Base-by-base conservation (phyloP, 1,140 invertebrate species). In the Maniola jurtina region DNA sequence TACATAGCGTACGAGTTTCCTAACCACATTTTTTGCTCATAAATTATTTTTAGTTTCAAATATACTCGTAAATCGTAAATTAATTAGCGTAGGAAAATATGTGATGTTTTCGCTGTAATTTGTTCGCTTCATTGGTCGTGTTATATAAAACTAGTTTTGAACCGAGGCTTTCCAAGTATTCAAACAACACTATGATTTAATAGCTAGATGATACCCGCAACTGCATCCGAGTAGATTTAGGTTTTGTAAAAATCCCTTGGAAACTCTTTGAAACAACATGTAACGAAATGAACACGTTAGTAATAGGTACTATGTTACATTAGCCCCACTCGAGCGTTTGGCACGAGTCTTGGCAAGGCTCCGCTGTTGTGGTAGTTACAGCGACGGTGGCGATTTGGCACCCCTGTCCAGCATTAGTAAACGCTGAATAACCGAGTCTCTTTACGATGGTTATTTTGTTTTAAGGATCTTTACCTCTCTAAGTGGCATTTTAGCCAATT, bases 331-430 rank as follows among this genome's bases (percentile, higher is more conserved):
- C 64, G 61, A 38, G 60, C 63, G 65, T 75, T 77, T 77, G 75
- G 75, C 70, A 64, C 70, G 59, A 13, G 13, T 35, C 66, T 64
- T 80, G 73, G 73, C 73, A 78, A 34, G 52, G 57, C 40, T 59
- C 57, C 65, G 70, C n/a, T 74, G 65, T 77, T 74, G 76, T 75
- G 76, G 71, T 69, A 73, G 69, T 71, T 73, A 71, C 71, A 59
- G 40, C 76, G 62, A 70, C 69, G 75, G 69, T 58, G 72, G 52
- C 73, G 70, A 75, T 79, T 79, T 79, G 77, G 77, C 77, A 77
- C 60, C 71, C 72, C 71, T 72, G 64, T 61, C 36, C 56, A 45
- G 57, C 71, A 48, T 48, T 48, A 48, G 45, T 15, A 48, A 58
- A 45, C 45, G 45, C 45, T 48, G n/a, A 48, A 15, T 14, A 48